Percentiles rank a stretch among this genome's conserved stretches.
Conservation (phyloP, 2,888 invertebrate species). For the Cosmia pyralina region DNA sequence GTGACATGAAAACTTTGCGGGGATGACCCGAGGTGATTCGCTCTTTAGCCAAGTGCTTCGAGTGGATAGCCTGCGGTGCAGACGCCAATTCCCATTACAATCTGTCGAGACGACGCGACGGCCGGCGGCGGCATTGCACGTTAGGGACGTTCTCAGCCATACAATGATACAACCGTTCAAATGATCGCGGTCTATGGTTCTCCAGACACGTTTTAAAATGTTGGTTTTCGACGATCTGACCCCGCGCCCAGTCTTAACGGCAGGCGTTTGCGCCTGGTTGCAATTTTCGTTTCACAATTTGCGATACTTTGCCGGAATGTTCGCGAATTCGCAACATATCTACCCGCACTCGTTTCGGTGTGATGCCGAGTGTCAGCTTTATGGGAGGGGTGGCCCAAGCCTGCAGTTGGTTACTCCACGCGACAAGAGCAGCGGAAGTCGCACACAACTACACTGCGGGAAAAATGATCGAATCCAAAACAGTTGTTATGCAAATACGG, state of each 20-base stretch:
- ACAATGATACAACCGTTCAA: too few species aligned
- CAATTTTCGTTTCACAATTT: background rate
- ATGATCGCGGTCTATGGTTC: background rate
- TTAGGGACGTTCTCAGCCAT: background rate
- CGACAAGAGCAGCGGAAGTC: background rate
- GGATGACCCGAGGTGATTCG: background rate
- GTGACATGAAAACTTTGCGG: background rate
- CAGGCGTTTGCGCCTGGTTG: background rate
- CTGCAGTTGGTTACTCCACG: background rate
- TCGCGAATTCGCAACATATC: background rate
- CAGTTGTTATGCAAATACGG: background rate
- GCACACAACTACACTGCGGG: constrained; percentile 1
- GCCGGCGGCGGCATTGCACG: too few species aligned
- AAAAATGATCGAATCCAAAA: background rate
- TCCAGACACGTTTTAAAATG: background rate
- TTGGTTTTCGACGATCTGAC: background rate
- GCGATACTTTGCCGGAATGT: background rate
- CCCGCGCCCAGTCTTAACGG: background rate
- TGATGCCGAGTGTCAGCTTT: background rate
- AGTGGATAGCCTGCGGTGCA: background rate
- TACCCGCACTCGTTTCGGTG: background rate
- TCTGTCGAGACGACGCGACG: too few species aligned
- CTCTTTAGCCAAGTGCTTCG: background rate
- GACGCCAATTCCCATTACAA: too few species aligned
- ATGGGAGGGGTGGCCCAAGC: background rate